phyloP scores from a whole-genome alignment of 2,113 vertebrate species.

The Zonotrichia leucophrys region DNA sequence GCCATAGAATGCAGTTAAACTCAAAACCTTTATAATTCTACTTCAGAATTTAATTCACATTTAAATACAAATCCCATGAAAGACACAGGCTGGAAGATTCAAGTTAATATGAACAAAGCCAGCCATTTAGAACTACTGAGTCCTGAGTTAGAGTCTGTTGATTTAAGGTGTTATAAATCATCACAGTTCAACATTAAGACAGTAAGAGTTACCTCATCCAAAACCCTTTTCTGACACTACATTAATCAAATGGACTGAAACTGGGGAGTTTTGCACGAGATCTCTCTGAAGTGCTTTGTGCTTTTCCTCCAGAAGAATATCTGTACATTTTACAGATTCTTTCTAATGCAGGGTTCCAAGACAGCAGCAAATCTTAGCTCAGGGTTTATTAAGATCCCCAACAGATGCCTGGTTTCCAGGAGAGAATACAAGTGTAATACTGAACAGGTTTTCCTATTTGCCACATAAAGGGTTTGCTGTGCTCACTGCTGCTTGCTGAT shows the following conservation, averaged over 20 bases:
- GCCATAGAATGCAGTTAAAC: neutral
- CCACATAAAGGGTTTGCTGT: constrained; percentile 13
- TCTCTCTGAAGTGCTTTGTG: neutral
- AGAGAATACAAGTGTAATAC: constrained; percentile 24
- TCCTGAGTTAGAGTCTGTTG: neutral
- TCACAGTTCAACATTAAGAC: neutral
- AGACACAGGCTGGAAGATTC: neutral
- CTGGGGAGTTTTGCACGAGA: neutral
- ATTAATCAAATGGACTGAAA: neutral
- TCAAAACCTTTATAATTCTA: neutral
- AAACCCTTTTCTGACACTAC: neutral
- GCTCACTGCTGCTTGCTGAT: constrained; percentile 30
- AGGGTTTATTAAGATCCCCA: constrained; percentile 10
- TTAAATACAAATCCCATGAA: neutral
- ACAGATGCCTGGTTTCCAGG: constrained; percentile 7
- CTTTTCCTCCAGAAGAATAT: neutral
- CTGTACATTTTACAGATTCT: neutral
- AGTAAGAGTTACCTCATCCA: neutral
- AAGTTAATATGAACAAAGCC: neutral
- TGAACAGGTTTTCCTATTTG: constrained; percentile 54
- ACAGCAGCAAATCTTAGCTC: constrained; percentile 21
- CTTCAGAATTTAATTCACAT: neutral
- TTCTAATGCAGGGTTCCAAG: neutral
- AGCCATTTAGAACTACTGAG: neutral
- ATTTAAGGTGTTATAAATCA: neutral